These are phyloP conservation scores for Chaetodon trifasciatus DNA, from an alignment of 2,797 vertebrate genomes.

Conservation along the genomic window DNA sequence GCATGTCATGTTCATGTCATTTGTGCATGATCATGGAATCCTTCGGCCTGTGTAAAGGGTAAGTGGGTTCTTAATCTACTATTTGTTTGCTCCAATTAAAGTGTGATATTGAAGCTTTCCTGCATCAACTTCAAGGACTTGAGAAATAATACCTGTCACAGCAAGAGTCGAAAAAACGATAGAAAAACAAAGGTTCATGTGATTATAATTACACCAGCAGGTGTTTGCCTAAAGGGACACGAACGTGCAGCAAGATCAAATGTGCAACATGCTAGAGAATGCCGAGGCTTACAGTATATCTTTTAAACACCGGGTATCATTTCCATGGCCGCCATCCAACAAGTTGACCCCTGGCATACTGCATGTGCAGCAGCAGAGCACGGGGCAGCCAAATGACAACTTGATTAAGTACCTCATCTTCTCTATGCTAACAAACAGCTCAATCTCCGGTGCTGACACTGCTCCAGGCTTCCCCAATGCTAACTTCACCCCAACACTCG, in stretches of 20 bases:
- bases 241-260: slow-evolving; percentile 19
- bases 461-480: slow-evolving; percentile 4
- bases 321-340: slow-evolving; percentile 18
- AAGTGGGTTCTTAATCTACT: background rate
- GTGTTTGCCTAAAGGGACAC: slow-evolving; percentile 34
- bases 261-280: slow-evolving; percentile 3
- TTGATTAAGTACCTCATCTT: slow-evolving; percentile 72
- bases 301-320: slow-evolving; percentile 32
- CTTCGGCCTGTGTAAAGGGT: slow-evolving; percentile 16
- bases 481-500: slow-evolving; percentile 37
- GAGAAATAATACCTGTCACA: slow-evolving; percentile 8
- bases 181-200: slow-evolving; percentile 21
- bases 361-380: slow-evolving; percentile 35
- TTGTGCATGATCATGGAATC: slow-evolving; percentile 37
- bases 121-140: slow-evolving; percentile 10
- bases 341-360: slow-evolving; percentile 37
- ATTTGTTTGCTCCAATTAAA: slow-evolving; percentile 47
- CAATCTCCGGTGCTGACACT: slow-evolving; percentile 24
- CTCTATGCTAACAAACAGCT: slow-evolving; percentile 64
- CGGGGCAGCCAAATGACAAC: slow-evolving; percentile 49
- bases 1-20: slow-evolving; percentile 53
- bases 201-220: slow-evolving; percentile 43
- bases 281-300: background rate
- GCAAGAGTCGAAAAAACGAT: background rate
- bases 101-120: slow-evolving; percentile 15